Percentiles rank a stretch among this genome's conserved stretches.
phyloP scores from a whole-genome alignment of 1,140 invertebrate genomes.

The Drosophila guanche region DNA sequence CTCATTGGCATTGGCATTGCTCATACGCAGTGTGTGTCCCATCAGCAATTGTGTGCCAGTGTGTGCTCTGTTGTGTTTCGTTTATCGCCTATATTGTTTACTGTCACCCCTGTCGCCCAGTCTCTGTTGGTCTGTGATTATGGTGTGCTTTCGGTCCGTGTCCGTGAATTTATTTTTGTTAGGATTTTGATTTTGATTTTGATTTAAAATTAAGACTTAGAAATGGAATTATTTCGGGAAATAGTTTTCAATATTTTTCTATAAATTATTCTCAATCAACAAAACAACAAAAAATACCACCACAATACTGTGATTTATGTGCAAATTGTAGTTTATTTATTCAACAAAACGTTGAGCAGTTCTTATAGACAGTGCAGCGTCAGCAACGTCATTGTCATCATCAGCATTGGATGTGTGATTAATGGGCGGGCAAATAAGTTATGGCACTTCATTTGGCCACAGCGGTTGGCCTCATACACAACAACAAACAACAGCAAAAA shows the following conservation, averaged over 20 bases:
- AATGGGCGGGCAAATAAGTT: slow-evolving; percentile 62
- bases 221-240: slow-evolving; percentile 6
- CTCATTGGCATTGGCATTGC: slow-evolving; percentile 47
- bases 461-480: not conserved
- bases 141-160: not conserved
- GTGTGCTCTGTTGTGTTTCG: slow-evolving; percentile 27
- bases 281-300: slow-evolving; percentile 6
- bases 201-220: slow-evolving; percentile 1
- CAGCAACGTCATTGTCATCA: slow-evolving; percentile 48
- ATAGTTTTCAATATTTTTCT: slow-evolving; percentile 1
- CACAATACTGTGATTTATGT: slow-evolving; percentile 29
- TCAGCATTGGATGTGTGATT: slow-evolving; percentile 59
- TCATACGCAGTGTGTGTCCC: slow-evolving; percentile 55
- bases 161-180: no score
- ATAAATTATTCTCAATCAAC: not conserved
- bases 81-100: slow-evolving; percentile 63
- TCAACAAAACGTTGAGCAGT: slow-evolving; percentile 23
- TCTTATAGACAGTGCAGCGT: slow-evolving; percentile 7
- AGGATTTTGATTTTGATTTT: not conserved
- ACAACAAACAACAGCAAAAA: slow-evolving; percentile 15
- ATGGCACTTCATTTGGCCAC: slow-evolving; percentile 66
- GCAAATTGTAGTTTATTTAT: slow-evolving; percentile 29
- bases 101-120: not conserved
- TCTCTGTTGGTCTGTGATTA: no score
- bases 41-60: slow-evolving; percentile 15